Evolutionary conservation across 1,140 invertebrate species (phyloP).

Genomic region (Dolichoris vasculosae): DNA sequence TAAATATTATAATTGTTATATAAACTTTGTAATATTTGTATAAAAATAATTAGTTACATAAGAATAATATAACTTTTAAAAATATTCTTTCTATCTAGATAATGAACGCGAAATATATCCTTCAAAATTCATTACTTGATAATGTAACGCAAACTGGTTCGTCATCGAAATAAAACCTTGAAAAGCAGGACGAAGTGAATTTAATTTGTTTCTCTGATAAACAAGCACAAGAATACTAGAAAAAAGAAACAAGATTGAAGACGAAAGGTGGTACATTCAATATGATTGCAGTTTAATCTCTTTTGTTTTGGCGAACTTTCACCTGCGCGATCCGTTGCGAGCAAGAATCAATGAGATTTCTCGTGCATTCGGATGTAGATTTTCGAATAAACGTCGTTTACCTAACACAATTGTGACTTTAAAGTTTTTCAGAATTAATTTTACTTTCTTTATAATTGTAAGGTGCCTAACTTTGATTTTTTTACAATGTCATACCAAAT

Average conservation of each 20-base stretch:
- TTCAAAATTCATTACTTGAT: background rate
- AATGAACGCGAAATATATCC: background rate
- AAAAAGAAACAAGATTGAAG: background rate
- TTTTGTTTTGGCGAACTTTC: constrained; percentile 13
- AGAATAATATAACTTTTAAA: background rate
- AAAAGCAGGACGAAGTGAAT: background rate
- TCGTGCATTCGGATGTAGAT: background rate
- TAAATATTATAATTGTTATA: too few species aligned
- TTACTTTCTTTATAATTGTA: too few species aligned
- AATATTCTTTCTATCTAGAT: background rate
- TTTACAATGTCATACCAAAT: too few species aligned
- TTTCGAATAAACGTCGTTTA: constrained; percentile 26
- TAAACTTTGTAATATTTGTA: too few species aligned
- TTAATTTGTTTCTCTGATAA: background rate
- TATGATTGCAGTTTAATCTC: constrained; percentile 4
- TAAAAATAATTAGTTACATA: too few species aligned
- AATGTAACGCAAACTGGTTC: background rate
- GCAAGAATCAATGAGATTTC: constrained; percentile 15
- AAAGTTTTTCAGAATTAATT: background rate
- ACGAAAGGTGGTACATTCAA: background rate
- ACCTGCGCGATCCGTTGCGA: background rate
- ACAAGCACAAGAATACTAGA: background rate
- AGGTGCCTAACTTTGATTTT: too few species aligned
- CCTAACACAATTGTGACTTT: background rate
- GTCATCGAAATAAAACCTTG: background rate